These are phyloP conservation scores for Stictocephala bisonia DNA, from an alignment of 2,888 invertebrate genomes.

Conservation along the genomic window DNA sequence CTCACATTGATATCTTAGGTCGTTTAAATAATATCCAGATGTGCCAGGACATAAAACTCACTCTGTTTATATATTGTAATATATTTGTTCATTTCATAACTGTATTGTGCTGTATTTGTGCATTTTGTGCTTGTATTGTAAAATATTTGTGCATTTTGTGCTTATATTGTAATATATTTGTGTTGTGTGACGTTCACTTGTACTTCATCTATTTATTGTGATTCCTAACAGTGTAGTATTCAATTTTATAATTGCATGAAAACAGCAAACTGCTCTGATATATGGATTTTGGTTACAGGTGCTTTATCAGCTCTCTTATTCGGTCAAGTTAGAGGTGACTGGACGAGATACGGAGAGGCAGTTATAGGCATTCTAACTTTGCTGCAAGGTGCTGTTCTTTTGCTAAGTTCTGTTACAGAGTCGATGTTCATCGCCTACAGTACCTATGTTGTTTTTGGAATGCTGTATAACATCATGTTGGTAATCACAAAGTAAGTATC, in stretches of 20 bases:
- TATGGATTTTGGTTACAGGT: slow-evolving; percentile 62
- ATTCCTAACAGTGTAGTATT: too few species aligned
- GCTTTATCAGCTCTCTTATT: slow-evolving; percentile 67
- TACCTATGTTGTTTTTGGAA: slow-evolving; percentile 80
- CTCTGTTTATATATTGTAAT: too few species aligned
- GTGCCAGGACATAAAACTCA: too few species aligned
- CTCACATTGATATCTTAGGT: too few species aligned
- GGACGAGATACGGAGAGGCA: slow-evolving; percentile 67
- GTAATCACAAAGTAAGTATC: slow-evolving; percentile 75
- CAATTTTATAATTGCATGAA: slow-evolving; percentile 22
- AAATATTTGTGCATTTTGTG: too few species aligned
- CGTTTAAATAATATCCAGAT: too few species aligned
- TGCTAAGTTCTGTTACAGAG: slow-evolving; percentile 68
- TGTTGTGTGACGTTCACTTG: too few species aligned
- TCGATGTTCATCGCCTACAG: slow-evolving; percentile 79
- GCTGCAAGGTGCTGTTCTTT: slow-evolving; percentile 65
- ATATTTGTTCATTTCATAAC: too few species aligned
- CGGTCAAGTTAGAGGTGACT: slow-evolving; percentile 68
- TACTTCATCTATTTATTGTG: too few species aligned
- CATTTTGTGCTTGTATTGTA: too few species aligned
- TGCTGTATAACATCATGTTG: slow-evolving; percentile 82
- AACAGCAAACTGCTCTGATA: neutral
- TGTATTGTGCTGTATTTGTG: too few species aligned
- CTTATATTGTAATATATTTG: too few species aligned
- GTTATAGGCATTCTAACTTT: slow-evolving; percentile 66